Base-by-base conservation (phyloP, 2,113 vertebrate genomes). In the Amblyornis subalaris region DNA sequence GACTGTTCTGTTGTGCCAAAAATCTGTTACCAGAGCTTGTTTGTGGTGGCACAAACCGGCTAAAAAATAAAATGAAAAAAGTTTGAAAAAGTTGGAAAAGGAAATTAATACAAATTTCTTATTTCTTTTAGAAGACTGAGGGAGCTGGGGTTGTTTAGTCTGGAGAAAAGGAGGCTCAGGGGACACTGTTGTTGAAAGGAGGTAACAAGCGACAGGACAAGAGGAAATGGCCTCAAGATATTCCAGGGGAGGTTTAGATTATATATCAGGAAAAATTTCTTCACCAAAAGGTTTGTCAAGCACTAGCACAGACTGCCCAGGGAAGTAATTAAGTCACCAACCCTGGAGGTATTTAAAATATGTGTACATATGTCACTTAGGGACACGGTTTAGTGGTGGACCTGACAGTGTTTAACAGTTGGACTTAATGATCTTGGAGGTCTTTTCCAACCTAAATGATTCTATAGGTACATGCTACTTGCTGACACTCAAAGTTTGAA, bases 1-100 rank as follows among this genome's bases (percentile, higher is more conserved):
- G 99, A 96, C 99, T 99, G 96, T 98, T 99, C 97, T 99, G 99
- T 94, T 99, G 99, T 95, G 98, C 98, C 97, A 99, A 98, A 96
- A 99, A 99, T 97, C 99, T 98, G 96, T 98, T 99, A 96, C 98
- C 98, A 96, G 99, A 99, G 96, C 98, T 99, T 90, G 98, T 98
- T 91, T 98, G 99, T 54, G 99, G 98, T 55, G 99, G 97, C 96
- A 99, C 99, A 97, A 99, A 99, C 79, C 99, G 98, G 96, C 99
- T 99, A 95, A 97, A 97, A 31, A 57, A 36, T 47, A 74, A 85
- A 85, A 48, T 33, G 2, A 15, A 84, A 61, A 51, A 70, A 38
- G 26, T 70, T 24, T 48, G 51, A 85, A 91, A 53, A 91, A 40
- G 10, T 74, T 74, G 71, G 35, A 73, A 64, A 73, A 73, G 40